Base-by-base conservation (phyloP, 2,888 invertebrate species). In the Lagria hirta region DNA sequence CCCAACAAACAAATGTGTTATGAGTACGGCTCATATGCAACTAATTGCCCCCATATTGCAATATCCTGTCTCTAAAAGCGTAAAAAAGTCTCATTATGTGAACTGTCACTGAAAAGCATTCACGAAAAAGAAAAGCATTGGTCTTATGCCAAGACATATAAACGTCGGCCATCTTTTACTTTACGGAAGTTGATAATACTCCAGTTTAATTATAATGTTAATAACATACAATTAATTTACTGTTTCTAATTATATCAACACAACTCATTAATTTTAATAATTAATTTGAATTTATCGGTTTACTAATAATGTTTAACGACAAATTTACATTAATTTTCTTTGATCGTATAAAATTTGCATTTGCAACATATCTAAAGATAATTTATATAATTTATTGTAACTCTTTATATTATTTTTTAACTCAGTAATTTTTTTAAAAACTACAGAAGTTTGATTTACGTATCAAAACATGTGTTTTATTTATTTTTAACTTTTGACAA, bases 31-130 rank as follows among this genome's bases (percentile, higher is more conserved):
- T 55, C 62, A 62, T 62, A 52, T 52, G 51, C 44, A 54, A 40
- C 57, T 60, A 62, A 62, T 62, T 62, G 60, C 60, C 61, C 60
- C 42, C 58, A 60, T 59, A 60, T 51, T 51, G 60, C 58, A 61
- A 62, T 61, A 60, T 62, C 62, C 62, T 58, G 61, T 55, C 51
- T 51, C 36, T 8, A 16, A 16, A 30, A 13, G 29, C 4, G 17
- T 20, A 55, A 53, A 57, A 57, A 54, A 55, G 50, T 48, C 50
- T 55, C 54, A 56, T 58, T 56, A 55, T 54, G 44, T 50, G 41
- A 46, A 43, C 50, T 53, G 51, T 50, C 48, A 46, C 50, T 48
- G 35, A 38, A n/a, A 30, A 38, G 30, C 37, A 42, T 45, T 45
- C 45, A 44, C 35, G 27, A 46, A 28, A 26, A 36, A 26, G 43